phyloP scores from a whole-genome alignment of 1,140 invertebrate species.

The Pseudomyrmex dendroicus region DNA sequence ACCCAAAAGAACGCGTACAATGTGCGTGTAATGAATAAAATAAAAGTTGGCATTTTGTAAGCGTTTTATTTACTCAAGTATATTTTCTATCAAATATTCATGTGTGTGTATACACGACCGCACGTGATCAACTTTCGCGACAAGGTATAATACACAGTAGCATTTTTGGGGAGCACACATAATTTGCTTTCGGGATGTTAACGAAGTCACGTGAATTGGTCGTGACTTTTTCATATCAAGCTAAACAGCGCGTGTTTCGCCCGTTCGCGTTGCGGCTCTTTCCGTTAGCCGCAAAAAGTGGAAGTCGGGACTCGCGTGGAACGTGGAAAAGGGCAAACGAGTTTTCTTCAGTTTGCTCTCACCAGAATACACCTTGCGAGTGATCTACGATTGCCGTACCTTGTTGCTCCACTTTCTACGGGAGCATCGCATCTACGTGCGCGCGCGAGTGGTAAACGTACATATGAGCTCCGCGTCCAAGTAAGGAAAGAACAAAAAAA shows the following conservation, averaged over 20 bases:
- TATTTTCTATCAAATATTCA: no score
- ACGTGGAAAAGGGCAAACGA: conserved; percentile 50
- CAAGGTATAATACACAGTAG: no score
- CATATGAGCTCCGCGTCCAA: no score
- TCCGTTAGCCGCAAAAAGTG: conserved; percentile 27
- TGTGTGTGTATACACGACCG: no score
- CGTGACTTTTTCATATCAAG: conserved; percentile 16
- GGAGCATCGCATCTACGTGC: conserved; percentile 21
- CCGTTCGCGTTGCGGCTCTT: background rate
- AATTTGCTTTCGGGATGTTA: background rate
- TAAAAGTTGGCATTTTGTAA: no score
- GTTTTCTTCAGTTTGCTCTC: conserved; percentile 47
- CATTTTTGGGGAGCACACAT: background rate
- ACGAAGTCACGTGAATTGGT: conserved; percentile 6
- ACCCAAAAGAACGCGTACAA: no score
- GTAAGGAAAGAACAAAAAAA: no score
- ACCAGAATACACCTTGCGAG: conserved; percentile 32
- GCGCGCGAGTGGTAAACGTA: background rate
- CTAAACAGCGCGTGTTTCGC: conserved; percentile 13
- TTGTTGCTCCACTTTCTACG: conserved; percentile 52
- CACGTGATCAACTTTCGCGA: no score
- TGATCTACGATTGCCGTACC: conserved; percentile 29
- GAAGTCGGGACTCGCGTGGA: conserved; percentile 7
- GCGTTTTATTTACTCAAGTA: no score
- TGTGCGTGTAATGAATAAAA: no score